Evolutionary conservation across 2,888 invertebrate species (phyloP), one percentile per base, ranked within the genome.

Genomic region (Willowsia nigromaculata): DNA sequence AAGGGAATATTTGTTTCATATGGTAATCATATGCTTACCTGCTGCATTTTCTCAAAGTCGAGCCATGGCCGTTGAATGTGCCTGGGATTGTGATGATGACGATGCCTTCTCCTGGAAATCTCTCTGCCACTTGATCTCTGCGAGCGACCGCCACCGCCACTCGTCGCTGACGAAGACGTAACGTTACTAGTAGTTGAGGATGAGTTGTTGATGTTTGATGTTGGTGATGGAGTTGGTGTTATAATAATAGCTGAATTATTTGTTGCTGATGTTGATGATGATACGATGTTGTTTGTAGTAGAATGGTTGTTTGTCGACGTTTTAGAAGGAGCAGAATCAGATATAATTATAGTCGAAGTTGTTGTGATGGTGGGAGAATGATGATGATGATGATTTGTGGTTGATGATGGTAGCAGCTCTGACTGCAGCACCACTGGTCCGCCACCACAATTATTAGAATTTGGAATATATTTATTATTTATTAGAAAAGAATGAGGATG

Each of bases 21-120:
- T 71, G 68, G 18, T 71, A 15, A 1, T 71, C 68, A 76, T 85
- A 83, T 87, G 93, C 95, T 95, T 95, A 97, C 97, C 96, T 97
- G 97, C 95, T 98, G 98, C 98, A 98, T 98, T 95, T 98, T 98
- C 94, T 98, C 98, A 94, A 98, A 98, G 95, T 98, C 98, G 93
- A 98, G 96, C 94, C 97, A 98, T 92, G 98, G 98, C 94, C 98
- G 95, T 94, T 96, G 96, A 93, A 96, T 95, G 94, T 96, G 96
- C 90, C 94, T 93, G 82, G 94, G 94, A 92, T 94, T 94, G 91
- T 95, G 94, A 93, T 96, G 96, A 92, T 95, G 94, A 93, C 96
- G 96, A 93, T 96, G 94, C 93, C 95, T 95, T 89, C 90, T 89
- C 81, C 90, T 90, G 83, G 95, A 95, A 94, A 96, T 93, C 76